phyloP scores from a whole-genome alignment of 2,797 vertebrate species.

The Discoglossus pictus region DNA sequence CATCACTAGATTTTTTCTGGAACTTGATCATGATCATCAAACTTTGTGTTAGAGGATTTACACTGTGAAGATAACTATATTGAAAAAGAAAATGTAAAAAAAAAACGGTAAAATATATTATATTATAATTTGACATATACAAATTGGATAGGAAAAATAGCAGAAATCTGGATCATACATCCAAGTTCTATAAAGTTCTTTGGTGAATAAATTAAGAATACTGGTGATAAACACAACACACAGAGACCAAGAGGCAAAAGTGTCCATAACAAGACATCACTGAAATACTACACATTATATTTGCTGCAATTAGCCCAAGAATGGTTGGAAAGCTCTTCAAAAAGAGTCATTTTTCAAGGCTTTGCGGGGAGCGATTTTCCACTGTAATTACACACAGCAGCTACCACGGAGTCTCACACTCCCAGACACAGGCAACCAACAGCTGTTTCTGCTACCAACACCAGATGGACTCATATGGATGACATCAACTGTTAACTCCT shows the following conservation, averaged over 20 bases:
- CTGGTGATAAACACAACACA: too few relatives aligned
- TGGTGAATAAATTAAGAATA: too few relatives aligned
- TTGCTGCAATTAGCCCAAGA: constrained; percentile 40
- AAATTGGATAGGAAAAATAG: too few relatives aligned
- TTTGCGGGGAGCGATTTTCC: constrained; percentile 44
- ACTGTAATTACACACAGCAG: constrained; percentile 40
- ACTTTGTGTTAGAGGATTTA: too few relatives aligned
- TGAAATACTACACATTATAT: constrained; percentile 15
- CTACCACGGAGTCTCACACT: constrained; percentile 30
- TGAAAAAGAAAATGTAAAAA: too few relatives aligned
- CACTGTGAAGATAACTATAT: too few relatives aligned
- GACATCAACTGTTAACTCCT: constrained; percentile 29
- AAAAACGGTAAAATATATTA: too few relatives aligned
- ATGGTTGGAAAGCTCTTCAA: constrained; percentile 30
- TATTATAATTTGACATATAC: too few relatives aligned
- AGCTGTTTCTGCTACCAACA: constrained; percentile 32
- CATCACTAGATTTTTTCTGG: too few relatives aligned
- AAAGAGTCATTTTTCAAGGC: constrained; percentile 29
- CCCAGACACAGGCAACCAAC: constrained; percentile 26
- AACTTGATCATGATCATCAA: too few relatives aligned
- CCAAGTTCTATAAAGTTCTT: too few relatives aligned
- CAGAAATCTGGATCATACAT: too few relatives aligned
- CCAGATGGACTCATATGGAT: constrained; percentile 27
- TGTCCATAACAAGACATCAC: constrained; percentile 37
- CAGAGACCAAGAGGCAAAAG: background rate